phyloP scores from a whole-genome alignment of 1,140 invertebrate species.

The Luehdorfia chinensis region DNA sequence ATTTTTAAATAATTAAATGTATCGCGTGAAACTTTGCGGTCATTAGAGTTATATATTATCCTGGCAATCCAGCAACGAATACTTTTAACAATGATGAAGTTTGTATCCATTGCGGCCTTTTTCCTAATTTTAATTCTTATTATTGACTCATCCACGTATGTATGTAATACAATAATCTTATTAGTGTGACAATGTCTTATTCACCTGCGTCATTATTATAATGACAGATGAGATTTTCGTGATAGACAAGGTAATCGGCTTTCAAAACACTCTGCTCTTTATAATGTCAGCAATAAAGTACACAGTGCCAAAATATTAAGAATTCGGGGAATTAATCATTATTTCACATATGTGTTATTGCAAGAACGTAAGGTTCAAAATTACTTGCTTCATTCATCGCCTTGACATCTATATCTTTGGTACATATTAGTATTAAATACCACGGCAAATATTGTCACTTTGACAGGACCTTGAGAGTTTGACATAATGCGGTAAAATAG shows the following conservation, averaged over 20 bases:
- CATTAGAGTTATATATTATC: too few relatives aligned
- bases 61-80: too few relatives aligned
- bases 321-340: background rate
- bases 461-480: constrained; percentile 28
- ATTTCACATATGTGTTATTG: constrained; percentile 11
- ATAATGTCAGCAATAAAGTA: constrained; percentile 19
- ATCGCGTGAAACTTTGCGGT: too few relatives aligned
- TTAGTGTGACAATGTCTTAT: background rate
- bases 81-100: too few relatives aligned
- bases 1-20: too few relatives aligned
- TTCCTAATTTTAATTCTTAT: too few relatives aligned
- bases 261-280: constrained; percentile 18
- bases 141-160: background rate
- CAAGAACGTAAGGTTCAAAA: constrained; percentile 15
- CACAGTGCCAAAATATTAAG: constrained; percentile 10
- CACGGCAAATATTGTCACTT: constrained; percentile 33
- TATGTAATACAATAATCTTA: background rate
- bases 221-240: constrained; percentile 16
- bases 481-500: constrained; percentile 21
- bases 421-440: constrained; percentile 27
- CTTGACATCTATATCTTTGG: constrained; percentile 37
- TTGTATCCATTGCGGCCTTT: too few relatives aligned
- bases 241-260: constrained; percentile 15
- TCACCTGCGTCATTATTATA: constrained; percentile 9
- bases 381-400: constrained; percentile 12